Conservation (phyloP, 2,113 vertebrate genomes). For the Microcebus lehilahytsara region DNA sequence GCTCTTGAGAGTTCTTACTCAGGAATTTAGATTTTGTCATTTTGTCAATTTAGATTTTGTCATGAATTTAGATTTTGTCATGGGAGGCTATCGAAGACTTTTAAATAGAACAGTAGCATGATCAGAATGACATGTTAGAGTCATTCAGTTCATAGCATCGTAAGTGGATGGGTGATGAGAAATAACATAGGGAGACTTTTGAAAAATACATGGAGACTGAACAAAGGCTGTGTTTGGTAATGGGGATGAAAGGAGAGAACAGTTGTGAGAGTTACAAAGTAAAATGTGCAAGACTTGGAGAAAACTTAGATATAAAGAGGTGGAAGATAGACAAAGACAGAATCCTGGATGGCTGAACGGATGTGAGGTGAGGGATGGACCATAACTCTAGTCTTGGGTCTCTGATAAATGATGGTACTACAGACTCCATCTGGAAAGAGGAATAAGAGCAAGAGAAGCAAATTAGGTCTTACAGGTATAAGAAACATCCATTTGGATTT, state of each 20-base stretch:
- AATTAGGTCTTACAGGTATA: background rate
- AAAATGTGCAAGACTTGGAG: background rate
- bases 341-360: background rate
- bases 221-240: background rate
- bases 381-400: background rate
- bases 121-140: background rate
- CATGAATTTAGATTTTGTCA: background rate
- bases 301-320: background rate
- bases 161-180: background rate
- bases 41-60: background rate
- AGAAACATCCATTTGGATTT: background rate
- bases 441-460: background rate
- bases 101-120: background rate
- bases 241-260: background rate
- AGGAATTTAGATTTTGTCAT: background rate
- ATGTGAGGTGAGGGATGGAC: background rate
- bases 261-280: background rate
- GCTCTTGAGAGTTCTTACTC: background rate
- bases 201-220: background rate
- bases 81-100: background rate
- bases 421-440: background rate
- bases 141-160: background rate
- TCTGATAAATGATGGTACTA: background rate
- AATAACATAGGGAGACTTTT: background rate
- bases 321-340: background rate